Percentiles rank a stretch among this genome's conserved stretches.
Evolutionary conservation across 1,140 invertebrate genomes (phyloP).

Genomic region (Argopecten irradians): DNA sequence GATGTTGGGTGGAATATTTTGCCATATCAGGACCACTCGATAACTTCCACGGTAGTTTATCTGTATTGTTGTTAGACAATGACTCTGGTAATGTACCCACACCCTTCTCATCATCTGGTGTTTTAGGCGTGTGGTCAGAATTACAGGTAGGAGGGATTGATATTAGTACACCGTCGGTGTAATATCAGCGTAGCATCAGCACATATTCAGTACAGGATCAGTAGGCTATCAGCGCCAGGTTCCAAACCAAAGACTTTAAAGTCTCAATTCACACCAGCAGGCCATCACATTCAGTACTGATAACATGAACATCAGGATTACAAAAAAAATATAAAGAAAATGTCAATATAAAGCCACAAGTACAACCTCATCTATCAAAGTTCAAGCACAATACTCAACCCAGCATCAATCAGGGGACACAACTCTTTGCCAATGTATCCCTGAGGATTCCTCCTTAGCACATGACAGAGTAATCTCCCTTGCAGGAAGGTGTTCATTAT

Average conservation of each 20-base stretch:
- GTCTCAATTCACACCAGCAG: background rate
- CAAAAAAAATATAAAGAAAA: too few relatives aligned
- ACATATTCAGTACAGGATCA: background rate
- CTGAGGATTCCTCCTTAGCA: too few relatives aligned
- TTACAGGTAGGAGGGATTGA: background rate
- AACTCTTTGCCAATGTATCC: too few relatives aligned
- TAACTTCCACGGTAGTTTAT: background rate
- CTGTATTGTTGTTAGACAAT: background rate
- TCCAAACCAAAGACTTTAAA: background rate
- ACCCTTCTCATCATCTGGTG: background rate
- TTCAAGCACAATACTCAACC: too few relatives aligned
- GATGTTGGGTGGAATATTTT: constrained; percentile 20
- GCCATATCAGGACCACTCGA: background rate
- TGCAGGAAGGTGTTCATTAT: too few relatives aligned
- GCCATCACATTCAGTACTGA: background rate
- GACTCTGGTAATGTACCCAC: background rate
- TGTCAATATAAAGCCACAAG: too few relatives aligned
- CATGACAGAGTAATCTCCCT: too few relatives aligned
- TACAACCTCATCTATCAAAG: too few relatives aligned
- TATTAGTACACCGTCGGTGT: background rate
- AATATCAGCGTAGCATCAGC: background rate
- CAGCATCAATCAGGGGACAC: too few relatives aligned
- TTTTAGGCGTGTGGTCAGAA: background rate
- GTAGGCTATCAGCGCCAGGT: background rate
- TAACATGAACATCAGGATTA: too few relatives aligned